Evolutionary conservation across 2,888 invertebrate genomes (phyloP).

Genomic region (Mimas tiliae): DNA sequence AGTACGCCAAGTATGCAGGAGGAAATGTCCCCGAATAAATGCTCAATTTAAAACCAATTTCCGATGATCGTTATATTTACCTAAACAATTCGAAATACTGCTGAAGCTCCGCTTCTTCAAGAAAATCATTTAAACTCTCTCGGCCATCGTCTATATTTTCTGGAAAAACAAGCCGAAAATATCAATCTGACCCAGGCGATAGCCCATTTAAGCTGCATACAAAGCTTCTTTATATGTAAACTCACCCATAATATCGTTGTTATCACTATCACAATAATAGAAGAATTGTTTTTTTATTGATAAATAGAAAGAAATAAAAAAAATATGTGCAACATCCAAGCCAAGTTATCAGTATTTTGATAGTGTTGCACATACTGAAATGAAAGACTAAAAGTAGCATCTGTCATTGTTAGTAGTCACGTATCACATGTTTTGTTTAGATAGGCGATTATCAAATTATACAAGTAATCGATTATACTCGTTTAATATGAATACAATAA

Average conservation of each 20-base stretch:
- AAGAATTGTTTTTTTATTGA: conserved; percentile 25
- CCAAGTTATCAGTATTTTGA: conserved; percentile 23
- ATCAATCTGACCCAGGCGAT: not conserved
- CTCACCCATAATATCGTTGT: conserved; percentile 53
- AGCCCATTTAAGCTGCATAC: not conserved
- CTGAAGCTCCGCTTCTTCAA: conserved; percentile 96
- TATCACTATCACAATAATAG: conserved; percentile 29
- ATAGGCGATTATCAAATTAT: not conserved
- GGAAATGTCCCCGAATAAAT: not conserved
- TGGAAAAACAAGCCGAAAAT: conserved; percentile 45
- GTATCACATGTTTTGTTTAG: not conserved
- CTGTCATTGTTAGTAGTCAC: not conserved
- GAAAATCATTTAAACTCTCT: conserved; percentile 88
- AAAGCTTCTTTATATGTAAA: conserved; percentile 23
- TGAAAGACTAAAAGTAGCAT: not conserved
- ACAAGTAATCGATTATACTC: not conserved
- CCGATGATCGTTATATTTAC: conserved; percentile 68
- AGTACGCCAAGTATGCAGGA: conserved; percentile 28
- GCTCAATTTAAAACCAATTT: conserved; percentile 16
- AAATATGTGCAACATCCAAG: conserved; percentile 30
- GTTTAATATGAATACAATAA: too few species aligned
- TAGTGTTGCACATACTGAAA: not conserved
- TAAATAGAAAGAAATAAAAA: conserved; percentile 27
- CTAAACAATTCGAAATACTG: conserved; percentile 94
- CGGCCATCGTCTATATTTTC: conserved; percentile 62